Evolutionary conservation across 2,888 invertebrate species (phyloP).

Genomic region (Melangyna quadrimaculata): DNA sequence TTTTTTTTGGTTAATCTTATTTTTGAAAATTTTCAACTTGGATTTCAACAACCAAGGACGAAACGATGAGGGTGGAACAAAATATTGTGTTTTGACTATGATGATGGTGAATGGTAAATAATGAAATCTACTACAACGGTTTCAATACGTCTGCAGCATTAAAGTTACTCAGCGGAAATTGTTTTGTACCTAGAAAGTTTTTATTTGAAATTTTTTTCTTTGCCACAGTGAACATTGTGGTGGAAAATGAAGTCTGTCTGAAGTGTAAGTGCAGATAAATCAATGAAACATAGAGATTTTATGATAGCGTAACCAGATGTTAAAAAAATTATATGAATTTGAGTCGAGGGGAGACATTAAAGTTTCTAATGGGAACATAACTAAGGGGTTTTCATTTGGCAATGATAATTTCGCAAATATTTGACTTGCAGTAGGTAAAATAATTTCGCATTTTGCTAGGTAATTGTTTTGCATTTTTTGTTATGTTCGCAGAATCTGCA

Average conservation of each 20-base stretch:
- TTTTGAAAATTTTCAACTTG: slow-evolving; percentile 41
- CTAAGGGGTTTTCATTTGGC: no score
- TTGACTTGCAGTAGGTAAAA: no score
- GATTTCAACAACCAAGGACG: slow-evolving; percentile 64
- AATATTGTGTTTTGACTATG: slow-evolving; percentile 8
- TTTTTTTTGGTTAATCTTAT: no score
- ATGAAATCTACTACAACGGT: slow-evolving; percentile 31
- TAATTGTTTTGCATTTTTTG: no score
- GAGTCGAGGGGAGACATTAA: background rate
- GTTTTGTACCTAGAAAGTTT: slow-evolving; percentile 8
- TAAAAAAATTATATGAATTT: background rate
- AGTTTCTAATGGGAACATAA: no score
- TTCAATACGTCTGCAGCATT: slow-evolving; percentile 55
- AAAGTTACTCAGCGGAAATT: slow-evolving; percentile 7
- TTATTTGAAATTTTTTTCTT: background rate
- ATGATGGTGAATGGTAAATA: slow-evolving; percentile 26
- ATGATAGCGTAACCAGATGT: background rate
- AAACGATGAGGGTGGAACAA: slow-evolving; percentile 48
- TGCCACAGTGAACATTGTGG: background rate
- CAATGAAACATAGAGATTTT: background rate
- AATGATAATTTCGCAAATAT: no score
- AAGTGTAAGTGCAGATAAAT: slow-evolving; percentile 1
- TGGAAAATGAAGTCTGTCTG: background rate
- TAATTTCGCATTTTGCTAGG: no score
- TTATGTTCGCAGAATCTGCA: no score